These are phyloP conservation scores for Thereva unica DNA, from an alignment of 2,888 invertebrate species.

Conservation along the genomic window DNA sequence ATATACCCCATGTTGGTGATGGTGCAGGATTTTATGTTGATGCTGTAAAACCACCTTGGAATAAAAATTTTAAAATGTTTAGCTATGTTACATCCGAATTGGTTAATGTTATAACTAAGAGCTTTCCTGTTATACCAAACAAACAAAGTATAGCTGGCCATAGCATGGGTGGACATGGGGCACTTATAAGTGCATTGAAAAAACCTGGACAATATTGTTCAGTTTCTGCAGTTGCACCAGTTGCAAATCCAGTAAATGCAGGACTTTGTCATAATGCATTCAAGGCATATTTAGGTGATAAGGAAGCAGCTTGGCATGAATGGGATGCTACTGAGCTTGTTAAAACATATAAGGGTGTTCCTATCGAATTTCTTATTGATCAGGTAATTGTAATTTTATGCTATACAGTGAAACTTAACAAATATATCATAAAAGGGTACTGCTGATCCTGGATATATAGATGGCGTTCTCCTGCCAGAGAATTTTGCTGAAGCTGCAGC, in stretches of 20 bases:
- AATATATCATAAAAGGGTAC: constrained; percentile 83
- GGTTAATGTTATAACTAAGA: constrained; percentile 71
- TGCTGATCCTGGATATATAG: constrained; percentile 78
- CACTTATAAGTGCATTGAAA: constrained; percentile 84
- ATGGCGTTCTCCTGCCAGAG: constrained; percentile 80
- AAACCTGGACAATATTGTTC: constrained; percentile 88
- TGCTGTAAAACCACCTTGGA: constrained; percentile 90
- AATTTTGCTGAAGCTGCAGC: constrained; percentile 65
- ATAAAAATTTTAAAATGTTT: constrained; percentile 85
- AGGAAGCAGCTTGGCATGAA: constrained; percentile 69
- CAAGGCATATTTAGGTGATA: constrained; percentile 75
- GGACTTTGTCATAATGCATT: constrained; percentile 90
- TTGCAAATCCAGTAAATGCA: constrained; percentile 82
- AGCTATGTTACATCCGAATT: constrained; percentile 76
- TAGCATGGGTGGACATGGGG: constrained; percentile 99
- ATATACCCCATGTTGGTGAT: constrained; percentile 91
- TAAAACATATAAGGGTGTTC: constrained; percentile 80
- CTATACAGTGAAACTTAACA: constrained; percentile 36
- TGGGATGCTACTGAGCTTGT: constrained; percentile 90
- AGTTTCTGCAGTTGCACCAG: constrained; percentile 95
- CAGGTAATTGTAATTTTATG: too few relatives aligned
- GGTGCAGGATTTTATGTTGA: constrained; percentile 96
- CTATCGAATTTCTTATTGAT: constrained; percentile 58
- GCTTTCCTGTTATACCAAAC: constrained; percentile 68
- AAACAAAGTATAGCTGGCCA: constrained; percentile 81